These are phyloP conservation scores for Protobothrops mucrosquamatus DNA, from an alignment of 2,113 vertebrate species.

Conservation along the genomic window DNA sequence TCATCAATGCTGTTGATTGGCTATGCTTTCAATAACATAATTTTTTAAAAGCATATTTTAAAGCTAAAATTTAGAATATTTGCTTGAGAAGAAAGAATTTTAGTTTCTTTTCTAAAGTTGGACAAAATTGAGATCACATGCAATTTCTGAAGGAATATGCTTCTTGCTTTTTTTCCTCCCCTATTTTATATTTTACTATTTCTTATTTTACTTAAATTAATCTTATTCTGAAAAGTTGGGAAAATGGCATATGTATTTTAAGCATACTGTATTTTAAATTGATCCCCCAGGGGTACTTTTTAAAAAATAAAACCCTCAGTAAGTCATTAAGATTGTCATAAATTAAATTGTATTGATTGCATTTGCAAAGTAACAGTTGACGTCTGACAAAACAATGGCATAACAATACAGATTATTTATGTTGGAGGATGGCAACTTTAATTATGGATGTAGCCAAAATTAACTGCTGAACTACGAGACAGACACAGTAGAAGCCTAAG, in stretches of 20 bases:
- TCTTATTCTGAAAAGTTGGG: neutral
- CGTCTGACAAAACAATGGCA: neutral
- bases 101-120: neutral
- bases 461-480: neutral
- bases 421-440: neutral
- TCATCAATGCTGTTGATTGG: neutral
- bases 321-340: neutral
- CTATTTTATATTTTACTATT: neutral
- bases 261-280: neutral
- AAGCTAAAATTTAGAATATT: neutral
- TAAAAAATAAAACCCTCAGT: neutral
- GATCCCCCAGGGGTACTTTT: neutral
- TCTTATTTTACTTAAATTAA: neutral
- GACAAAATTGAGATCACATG: neutral
- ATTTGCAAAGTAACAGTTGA: slow-evolving; percentile 2
- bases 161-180: neutral
- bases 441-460: neutral
- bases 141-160: neutral
- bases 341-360: neutral
- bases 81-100: neutral
- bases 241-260: neutral
- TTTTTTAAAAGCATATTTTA: neutral
- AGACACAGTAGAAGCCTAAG: neutral
- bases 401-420: neutral
- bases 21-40: neutral